Evolutionary conservation across 2,113 vertebrate species (phyloP).

Genomic region (Pseudolaguvia tuberculata): DNA sequence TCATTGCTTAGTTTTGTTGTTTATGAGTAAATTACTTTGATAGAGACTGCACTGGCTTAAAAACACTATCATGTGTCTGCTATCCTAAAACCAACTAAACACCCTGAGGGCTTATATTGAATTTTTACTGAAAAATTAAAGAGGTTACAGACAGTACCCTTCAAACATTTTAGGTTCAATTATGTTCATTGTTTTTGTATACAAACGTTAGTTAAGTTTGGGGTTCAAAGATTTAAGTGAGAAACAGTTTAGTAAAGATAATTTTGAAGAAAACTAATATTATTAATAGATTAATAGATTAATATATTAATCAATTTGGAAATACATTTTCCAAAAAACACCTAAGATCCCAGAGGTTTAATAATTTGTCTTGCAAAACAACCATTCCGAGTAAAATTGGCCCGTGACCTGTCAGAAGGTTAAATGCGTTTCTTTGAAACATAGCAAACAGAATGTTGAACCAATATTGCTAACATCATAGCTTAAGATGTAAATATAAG

Average conservation of each 20-base stretch:
- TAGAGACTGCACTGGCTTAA: not conserved
- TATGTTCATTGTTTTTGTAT: not conserved
- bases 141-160: too few species aligned
- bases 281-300: too few species aligned
- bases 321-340: not conserved
- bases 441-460: too few species aligned
- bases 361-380: not conserved
- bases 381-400: too few species aligned
- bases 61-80: not conserved
- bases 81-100: not conserved
- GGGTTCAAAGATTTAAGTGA: too few species aligned
- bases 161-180: not conserved
- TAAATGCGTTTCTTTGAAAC: not conserved
- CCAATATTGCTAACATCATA: too few species aligned
- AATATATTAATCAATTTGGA: too few species aligned
- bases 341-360: not conserved
- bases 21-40: slow-evolving; percentile 14
- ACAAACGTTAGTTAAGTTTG: not conserved
- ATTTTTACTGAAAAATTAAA: slow-evolving; percentile 12
- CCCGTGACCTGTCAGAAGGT: not conserved
- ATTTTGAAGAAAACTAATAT: too few species aligned
- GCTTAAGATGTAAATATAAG: too few species aligned
- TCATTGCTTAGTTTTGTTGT: not conserved
- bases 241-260: too few species aligned
- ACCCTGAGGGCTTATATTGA: not conserved